A percentile compares a stretch with the other conserved stretches of the same genome.
Conservation (phyloP, 2,797 vertebrate species). For the Rhodeus uyekii region DNA sequence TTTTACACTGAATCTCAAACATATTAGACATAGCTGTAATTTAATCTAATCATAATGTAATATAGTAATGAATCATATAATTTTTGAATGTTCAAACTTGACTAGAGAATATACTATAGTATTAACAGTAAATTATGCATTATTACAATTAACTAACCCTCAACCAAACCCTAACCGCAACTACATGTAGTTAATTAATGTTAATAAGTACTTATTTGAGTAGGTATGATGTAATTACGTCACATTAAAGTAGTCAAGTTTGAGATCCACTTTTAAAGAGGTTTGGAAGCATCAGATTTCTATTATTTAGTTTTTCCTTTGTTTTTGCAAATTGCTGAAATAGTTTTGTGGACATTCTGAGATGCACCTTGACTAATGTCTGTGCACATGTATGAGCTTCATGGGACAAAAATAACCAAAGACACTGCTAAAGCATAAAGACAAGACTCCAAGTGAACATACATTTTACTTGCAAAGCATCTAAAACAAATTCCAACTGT, state of each 20-base stretch:
- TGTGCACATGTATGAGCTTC: neutral
- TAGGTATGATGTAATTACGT: too few species aligned
- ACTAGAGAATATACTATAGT: neutral
- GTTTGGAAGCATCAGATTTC: neutral
- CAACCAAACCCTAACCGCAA: too few species aligned
- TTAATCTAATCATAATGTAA: neutral
- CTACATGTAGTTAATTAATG: too few species aligned
- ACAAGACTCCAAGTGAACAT: neutral
- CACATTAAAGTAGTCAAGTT: too few species aligned
- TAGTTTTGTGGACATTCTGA: neutral
- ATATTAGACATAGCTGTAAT: too few species aligned
- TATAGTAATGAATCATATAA: neutral
- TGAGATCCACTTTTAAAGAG: neutral
- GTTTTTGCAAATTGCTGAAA: neutral
- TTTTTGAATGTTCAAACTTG: neutral
- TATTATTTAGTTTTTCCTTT: neutral
- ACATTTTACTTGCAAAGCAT: constrained; percentile 28
- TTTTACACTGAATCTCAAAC: neutral
- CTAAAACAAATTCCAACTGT: neutral
- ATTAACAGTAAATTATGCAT: too few species aligned
- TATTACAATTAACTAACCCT: too few species aligned
- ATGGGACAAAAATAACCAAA: neutral
- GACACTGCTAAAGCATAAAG: neutral
- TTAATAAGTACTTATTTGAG: too few species aligned
- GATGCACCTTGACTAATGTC: neutral